These are phyloP conservation scores for Oryzias melastigma DNA, from an alignment of 2,113 vertebrate species.

Conservation along the genomic window DNA sequence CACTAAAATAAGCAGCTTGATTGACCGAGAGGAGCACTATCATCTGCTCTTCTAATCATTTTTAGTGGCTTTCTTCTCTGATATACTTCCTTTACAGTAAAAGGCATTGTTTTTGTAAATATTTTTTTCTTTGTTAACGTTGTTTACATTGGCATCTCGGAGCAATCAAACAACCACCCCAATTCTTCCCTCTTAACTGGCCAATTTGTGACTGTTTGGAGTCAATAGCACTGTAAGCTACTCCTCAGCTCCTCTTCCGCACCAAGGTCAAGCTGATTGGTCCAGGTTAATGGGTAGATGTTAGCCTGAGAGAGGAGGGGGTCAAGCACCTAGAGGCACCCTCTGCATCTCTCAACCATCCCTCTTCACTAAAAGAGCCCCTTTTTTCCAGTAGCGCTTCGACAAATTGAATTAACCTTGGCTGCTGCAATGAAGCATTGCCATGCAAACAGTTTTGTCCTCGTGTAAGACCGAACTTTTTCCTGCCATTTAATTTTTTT, in stretches of 20 bases:
- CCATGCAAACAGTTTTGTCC: constrained; percentile 16
- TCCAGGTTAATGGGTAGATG: constrained; percentile 78
- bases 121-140: constrained; percentile 13
- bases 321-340: constrained; percentile 75
- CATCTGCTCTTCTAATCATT: too few species aligned
- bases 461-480: background rate
- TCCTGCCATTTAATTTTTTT: background rate
- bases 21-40: too few species aligned
- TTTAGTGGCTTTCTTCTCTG: background rate
- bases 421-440: constrained; percentile 19
- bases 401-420: constrained; percentile 76
- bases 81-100: constrained; percentile 5
- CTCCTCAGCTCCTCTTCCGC: constrained; percentile 66
- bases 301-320: constrained; percentile 67
- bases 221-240: constrained; percentile 66
- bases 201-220: constrained; percentile 76
- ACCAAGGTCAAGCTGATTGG: constrained; percentile 80
- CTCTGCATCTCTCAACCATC: constrained; percentile 73
- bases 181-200: constrained; percentile 63
- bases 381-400: constrained; percentile 61
- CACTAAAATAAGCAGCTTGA: too few species aligned
- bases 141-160: constrained; percentile 13
- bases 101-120: constrained; percentile 8
- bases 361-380: constrained; percentile 74
- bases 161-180: constrained; percentile 25